A percentile compares a stretch with the other conserved stretches of the same genome.
phyloP scores from a whole-genome alignment of 2,888 invertebrate species.

The Argyresthia albistria region DNA sequence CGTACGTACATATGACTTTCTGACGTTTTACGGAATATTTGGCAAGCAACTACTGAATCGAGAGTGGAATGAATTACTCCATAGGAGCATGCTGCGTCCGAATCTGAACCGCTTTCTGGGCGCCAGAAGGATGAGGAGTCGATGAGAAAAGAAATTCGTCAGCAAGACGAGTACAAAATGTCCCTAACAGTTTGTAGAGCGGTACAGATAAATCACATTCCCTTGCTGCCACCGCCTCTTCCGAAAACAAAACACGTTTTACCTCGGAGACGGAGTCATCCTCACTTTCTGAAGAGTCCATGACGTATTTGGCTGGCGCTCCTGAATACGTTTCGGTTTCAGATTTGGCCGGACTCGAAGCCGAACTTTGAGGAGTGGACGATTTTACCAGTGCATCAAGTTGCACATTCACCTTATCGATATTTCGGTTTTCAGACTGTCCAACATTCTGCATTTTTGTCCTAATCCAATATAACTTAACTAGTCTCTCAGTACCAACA shows the following conservation, averaged over 20 bases:
- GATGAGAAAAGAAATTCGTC: slow-evolving; percentile 41
- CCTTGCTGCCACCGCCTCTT: slow-evolving; percentile 67
- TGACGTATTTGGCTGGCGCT: slow-evolving; percentile 89
- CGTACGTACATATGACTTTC: slow-evolving; percentile 70
- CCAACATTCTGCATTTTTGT: slow-evolving; percentile 94
- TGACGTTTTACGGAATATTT: slow-evolving; percentile 73
- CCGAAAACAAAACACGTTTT: slow-evolving; percentile 74
- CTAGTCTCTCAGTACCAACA: slow-evolving; percentile 70
- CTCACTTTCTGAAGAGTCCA: slow-evolving; percentile 95
- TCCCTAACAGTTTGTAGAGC: slow-evolving; percentile 77
- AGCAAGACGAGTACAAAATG: slow-evolving; percentile 74
- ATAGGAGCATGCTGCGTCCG: slow-evolving; percentile 43
- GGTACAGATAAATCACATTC: slow-evolving; percentile 70
- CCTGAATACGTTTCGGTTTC: slow-evolving; percentile 91
- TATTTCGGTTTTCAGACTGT: slow-evolving; percentile 88
- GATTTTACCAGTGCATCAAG: slow-evolving; percentile 79
- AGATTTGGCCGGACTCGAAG: slow-evolving; percentile 87
- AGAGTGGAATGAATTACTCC: slow-evolving; percentile 47
- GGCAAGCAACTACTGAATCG: slow-evolving; percentile 65
- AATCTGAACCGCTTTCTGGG: slow-evolving; percentile 27
- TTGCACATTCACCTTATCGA: slow-evolving; percentile 83
- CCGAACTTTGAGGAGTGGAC: slow-evolving; percentile 88
- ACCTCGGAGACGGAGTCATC: slow-evolving; percentile 98
- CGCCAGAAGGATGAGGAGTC: slow-evolving; percentile 26
- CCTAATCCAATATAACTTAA: slow-evolving; percentile 74